phyloP scores from a whole-genome alignment of 1,140 invertebrate species.

The Drosophila subobscura region DNA sequence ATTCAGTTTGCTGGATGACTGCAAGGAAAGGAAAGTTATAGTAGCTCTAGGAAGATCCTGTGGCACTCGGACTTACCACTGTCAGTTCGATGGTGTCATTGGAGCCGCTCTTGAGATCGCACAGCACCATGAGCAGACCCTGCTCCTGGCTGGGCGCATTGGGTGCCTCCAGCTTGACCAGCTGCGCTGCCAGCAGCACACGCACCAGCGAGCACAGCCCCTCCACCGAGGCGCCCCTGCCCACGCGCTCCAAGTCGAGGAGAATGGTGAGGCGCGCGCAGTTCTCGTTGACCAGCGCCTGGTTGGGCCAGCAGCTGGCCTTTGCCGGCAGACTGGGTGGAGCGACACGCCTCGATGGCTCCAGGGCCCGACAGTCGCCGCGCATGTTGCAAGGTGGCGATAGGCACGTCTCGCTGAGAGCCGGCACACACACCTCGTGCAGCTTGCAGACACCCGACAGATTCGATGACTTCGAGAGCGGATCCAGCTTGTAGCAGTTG shows the following conservation, averaged over 20 bases:
- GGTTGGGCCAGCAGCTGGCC: slow-evolving; percentile 91
- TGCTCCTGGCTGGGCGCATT: slow-evolving; percentile 43
- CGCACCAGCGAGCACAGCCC: slow-evolving; percentile 88
- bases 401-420: slow-evolving; percentile 90
- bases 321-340: slow-evolving; percentile 90
- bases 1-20: slow-evolving; percentile 84
- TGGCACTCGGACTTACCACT: slow-evolving; percentile 86
- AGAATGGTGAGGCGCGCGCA: slow-evolving; percentile 91
- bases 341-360: slow-evolving; percentile 89
- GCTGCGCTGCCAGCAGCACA: slow-evolving; percentile 86
- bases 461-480: slow-evolving; percentile 84
- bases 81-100: slow-evolving; percentile 95
- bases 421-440: slow-evolving; percentile 88
- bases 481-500: slow-evolving; percentile 88
- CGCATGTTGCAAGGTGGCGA: slow-evolving; percentile 90
- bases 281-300: slow-evolving; percentile 87
- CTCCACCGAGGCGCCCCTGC: slow-evolving; percentile 89
- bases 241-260: slow-evolving; percentile 87
- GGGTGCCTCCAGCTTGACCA: slow-evolving; percentile 73
- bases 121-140: slow-evolving; percentile 89
- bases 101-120: slow-evolving; percentile 90
- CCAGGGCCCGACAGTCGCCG: slow-evolving; percentile 91
- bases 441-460: slow-evolving; percentile 83
- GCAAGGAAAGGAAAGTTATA: slow-evolving; percentile 25
- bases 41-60: not conserved